phyloP scores from a whole-genome alignment of 2,113 vertebrate genomes.

The Monopterus albus region DNA sequence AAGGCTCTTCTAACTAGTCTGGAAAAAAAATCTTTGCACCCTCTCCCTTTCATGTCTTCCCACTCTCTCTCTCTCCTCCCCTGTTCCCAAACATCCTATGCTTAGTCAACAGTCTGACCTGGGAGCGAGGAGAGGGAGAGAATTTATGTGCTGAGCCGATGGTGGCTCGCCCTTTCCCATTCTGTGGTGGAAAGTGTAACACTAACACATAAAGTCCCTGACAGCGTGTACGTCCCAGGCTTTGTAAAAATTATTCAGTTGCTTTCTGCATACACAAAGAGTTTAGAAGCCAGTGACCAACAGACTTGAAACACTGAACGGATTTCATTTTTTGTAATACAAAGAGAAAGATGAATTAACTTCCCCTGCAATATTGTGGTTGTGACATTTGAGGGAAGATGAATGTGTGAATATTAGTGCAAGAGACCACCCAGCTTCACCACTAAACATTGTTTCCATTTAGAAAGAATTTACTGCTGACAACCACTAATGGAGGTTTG shows the following conservation, averaged over 20 bases:
- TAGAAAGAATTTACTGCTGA: too few relatives aligned
- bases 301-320: neutral
- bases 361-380: neutral
- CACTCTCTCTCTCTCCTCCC: constrained; percentile 4
- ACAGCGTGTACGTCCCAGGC: neutral
- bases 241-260: neutral
- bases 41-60: constrained; percentile 59
- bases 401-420: constrained; percentile 7
- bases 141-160: neutral
- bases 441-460: too few relatives aligned
- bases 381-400: neutral
- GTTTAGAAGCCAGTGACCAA: neutral
- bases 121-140: constrained; percentile 3
- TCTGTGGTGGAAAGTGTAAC: constrained; percentile 26
- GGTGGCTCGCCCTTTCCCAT: neutral
- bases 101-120: constrained; percentile 48
- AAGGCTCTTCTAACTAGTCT: constrained; percentile 30
- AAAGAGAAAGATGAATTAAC: neutral
- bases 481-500: neutral
- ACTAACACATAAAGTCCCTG: constrained; percentile 26
- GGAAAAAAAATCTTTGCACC: constrained; percentile 27
- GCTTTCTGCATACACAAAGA: neutral
- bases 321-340: neutral
- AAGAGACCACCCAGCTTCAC: neutral
- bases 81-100: constrained; percentile 34